Base-by-base conservation (phyloP, 30 jellyfish, hydroid and myxozoan species). In the Pseudorhiza aurosa region DNA sequence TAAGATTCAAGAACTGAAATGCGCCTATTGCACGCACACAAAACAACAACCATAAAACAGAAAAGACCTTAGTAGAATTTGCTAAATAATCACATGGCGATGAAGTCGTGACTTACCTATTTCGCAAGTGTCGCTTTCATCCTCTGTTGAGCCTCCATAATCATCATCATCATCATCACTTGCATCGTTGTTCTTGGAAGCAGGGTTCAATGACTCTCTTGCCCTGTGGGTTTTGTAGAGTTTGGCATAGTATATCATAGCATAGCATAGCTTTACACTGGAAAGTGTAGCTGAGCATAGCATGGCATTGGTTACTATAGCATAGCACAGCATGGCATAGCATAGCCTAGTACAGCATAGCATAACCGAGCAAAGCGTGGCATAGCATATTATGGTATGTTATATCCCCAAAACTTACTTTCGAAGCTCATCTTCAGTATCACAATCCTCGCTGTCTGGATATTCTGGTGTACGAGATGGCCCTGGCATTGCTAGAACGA, bases 381-480 rank as follows among this genome's bases (percentile, higher is more conserved):
- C 10, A 11, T 8, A 55, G 19, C 9, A 8, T 55, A 8, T 19
- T 8, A 24, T 8, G 11, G 25, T 19, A 15, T 8, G 25, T n/a
- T 55, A n/a, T 8, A 55, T 11, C 19, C 24, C 19, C 19, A 9
- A 24, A 42, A 24, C 95, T 43, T 51, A 91, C 98, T 77, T 91
- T 37, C 78, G 44, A 18, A 91, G 70, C 49, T 91, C 98, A 64
- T 91, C 98, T 46, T 91, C 98, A 3, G 98, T 91, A 64, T 91
- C 98, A 79, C 75, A 81, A 39, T 80, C 96, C 4, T 60, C 82
- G 28, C 67, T 49, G 49, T 49, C 74, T 11, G 65, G 36, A 11
- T 77, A 82, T 21, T 77, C 59, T 31, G 64, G 1, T 5, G 15
- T 18, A 40, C 62, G 32, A 4, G 77, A 60, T 19, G 80, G 71